A percentile compares a stretch with the other conserved stretches of the same genome.
These are phyloP conservation scores for Anoplophora glabripennis DNA, from an alignment of 1,140 invertebrate genomes.

Conservation along the genomic window DNA sequence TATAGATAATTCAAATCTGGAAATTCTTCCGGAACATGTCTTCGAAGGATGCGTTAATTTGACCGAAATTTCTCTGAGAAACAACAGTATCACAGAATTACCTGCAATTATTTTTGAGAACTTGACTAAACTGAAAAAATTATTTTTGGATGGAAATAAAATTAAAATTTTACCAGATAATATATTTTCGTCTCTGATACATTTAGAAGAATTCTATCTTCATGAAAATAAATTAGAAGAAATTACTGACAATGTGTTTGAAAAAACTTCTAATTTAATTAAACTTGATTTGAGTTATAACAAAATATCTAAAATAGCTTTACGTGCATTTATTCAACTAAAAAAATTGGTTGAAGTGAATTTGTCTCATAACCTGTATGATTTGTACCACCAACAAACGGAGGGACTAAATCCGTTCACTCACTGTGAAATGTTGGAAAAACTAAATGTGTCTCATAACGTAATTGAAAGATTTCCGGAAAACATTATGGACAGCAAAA, in stretches of 20 bases:
- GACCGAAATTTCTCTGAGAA: conserved; percentile 5
- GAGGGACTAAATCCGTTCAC: conserved; percentile 6
- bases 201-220: conserved; percentile 13
- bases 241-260: conserved; percentile 11
- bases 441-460: conserved; percentile 15
- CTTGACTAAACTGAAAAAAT: conserved; percentile 21
- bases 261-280: neutral
- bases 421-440: conserved; percentile 2
- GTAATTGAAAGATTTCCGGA: conserved; percentile 5
- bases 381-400: neutral
- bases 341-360: conserved; percentile 1
- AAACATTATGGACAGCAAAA: too few relatives aligned
- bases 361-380: neutral
- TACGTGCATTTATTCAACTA: neutral
- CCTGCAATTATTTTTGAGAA: conserved; percentile 17
- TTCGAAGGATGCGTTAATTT: conserved; percentile 12
- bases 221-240: conserved; percentile 12
- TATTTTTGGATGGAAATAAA: conserved; percentile 32
- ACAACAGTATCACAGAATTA: conserved; percentile 15
- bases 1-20: conserved; percentile 13
- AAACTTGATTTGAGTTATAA: conserved; percentile 17
- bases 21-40: neutral
- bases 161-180: conserved; percentile 11
- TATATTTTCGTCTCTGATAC: conserved; percentile 9
- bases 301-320: neutral